A percentile compares a stretch with the other conserved stretches of the same genome.
These are phyloP conservation scores for Frankliniella fusca DNA, from an alignment of 2,888 invertebrate genomes.

Conservation along the genomic window DNA sequence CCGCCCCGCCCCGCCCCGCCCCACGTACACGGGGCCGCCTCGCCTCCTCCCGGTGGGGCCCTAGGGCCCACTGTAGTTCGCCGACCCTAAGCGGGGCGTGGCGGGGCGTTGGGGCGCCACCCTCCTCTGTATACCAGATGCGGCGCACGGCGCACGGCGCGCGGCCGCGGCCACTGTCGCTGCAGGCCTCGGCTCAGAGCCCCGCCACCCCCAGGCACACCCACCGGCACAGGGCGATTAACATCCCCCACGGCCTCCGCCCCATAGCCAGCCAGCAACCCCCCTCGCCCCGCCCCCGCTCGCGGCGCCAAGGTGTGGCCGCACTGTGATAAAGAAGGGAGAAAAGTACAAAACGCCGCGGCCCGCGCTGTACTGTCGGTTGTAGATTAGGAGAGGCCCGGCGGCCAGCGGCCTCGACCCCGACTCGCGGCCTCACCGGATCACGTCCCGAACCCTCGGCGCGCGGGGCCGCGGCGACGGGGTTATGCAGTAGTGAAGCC, in stretches of 20 bases:
- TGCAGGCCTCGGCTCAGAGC: background rate
- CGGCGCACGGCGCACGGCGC: background rate
- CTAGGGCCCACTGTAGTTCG: slow-evolving; percentile 3
- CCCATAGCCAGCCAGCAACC: background rate
- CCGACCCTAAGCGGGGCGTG: background rate
- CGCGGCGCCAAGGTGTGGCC: background rate
- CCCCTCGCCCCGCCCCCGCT: too few relatives aligned
- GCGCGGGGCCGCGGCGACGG: too few relatives aligned
- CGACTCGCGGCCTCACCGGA: too few relatives aligned
- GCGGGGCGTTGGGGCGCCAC: too few relatives aligned
- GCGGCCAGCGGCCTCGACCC: too few relatives aligned
- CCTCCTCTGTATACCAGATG: background rate
- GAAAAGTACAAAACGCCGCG: too few relatives aligned
- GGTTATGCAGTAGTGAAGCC: too few relatives aligned
- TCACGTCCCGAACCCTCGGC: too few relatives aligned
- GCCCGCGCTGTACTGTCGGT: too few relatives aligned
- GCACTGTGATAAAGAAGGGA: background rate
- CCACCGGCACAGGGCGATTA: background rate
- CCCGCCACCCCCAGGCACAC: slow-evolving; percentile 7
- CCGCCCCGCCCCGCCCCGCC: too few relatives aligned
- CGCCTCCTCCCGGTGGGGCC: background rate
- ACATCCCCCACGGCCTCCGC: background rate
- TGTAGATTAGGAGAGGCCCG: too few relatives aligned
- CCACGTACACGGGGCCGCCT: too few relatives aligned
- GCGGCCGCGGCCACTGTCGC: background rate